A percentile compares a stretch with the other conserved stretches of the same genome.
phyloP scores from a whole-genome alignment of 2,797 vertebrate species.

The Natrix natrix region DNA sequence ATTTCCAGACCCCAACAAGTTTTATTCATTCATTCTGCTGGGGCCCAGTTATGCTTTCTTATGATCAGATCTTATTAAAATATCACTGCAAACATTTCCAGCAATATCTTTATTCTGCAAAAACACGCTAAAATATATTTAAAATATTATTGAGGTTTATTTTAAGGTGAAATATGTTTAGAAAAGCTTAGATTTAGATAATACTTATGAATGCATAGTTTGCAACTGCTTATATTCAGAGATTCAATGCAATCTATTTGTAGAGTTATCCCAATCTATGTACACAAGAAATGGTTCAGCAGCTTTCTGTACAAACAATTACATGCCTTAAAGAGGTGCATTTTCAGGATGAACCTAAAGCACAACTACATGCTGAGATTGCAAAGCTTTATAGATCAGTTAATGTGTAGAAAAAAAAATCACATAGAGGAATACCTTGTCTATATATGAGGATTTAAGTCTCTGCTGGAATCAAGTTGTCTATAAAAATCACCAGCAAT shows the following conservation, averaged over 20 bases:
- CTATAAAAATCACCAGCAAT: background rate
- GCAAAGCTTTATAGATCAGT: background rate
- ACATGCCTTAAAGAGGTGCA: background rate
- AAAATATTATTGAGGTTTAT: background rate
- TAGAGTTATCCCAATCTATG: background rate
- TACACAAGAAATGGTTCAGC: background rate
- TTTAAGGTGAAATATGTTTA: background rate
- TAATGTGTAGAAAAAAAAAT: background rate
- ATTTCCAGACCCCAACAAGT: background rate
- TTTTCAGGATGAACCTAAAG: background rate
- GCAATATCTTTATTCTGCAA: background rate
- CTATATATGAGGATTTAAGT: background rate
- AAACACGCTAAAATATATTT: background rate
- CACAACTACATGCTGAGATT: background rate
- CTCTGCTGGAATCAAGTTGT: fast-evolving
- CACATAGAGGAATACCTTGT: background rate
- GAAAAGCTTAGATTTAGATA: background rate
- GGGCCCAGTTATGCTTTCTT: background rate
- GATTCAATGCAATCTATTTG: background rate
- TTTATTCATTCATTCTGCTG: background rate
- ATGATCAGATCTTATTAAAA: background rate
- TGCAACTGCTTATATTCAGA: background rate
- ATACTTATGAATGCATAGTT: background rate
- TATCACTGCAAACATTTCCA: background rate
- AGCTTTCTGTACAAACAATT: background rate